Evolutionary conservation across 2,113 vertebrate species (phyloP).

Genomic region (Otus sunia): DNA sequence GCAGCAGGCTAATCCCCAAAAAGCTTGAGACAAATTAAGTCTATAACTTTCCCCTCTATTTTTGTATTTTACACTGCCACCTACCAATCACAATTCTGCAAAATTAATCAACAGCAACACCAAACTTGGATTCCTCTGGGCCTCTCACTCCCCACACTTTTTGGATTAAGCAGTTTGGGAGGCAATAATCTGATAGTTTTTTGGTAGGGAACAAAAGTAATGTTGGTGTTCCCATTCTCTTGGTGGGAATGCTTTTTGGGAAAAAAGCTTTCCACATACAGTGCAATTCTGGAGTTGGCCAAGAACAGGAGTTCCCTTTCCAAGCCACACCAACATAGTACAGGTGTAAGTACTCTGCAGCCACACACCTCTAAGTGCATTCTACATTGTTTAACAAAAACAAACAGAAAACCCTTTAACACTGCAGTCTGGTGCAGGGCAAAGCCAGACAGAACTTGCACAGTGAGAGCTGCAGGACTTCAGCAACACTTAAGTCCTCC

Average conservation of each 20-base stretch:
- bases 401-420: not conserved
- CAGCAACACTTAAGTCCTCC: not conserved
- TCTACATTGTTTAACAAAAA: not conserved
- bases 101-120: not conserved
- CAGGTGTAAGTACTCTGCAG: not conserved
- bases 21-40: not conserved
- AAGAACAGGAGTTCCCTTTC: not conserved
- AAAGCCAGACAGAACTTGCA: not conserved
- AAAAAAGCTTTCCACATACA: not conserved
- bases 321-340: not conserved
- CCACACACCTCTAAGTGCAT: not conserved
- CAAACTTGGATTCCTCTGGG: not conserved
- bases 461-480: not conserved
- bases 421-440: not conserved
- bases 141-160: not conserved
- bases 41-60: not conserved
- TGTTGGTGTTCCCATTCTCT: not conserved
- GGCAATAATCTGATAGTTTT: not conserved
- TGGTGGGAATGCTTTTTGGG: not conserved
- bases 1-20: not conserved
- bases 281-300: not conserved
- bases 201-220: not conserved
- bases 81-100: not conserved
- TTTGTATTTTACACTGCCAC: not conserved
- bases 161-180: not conserved